phyloP scores from a whole-genome alignment of 2,888 invertebrate genomes.

The Prosapia bicincta region DNA sequence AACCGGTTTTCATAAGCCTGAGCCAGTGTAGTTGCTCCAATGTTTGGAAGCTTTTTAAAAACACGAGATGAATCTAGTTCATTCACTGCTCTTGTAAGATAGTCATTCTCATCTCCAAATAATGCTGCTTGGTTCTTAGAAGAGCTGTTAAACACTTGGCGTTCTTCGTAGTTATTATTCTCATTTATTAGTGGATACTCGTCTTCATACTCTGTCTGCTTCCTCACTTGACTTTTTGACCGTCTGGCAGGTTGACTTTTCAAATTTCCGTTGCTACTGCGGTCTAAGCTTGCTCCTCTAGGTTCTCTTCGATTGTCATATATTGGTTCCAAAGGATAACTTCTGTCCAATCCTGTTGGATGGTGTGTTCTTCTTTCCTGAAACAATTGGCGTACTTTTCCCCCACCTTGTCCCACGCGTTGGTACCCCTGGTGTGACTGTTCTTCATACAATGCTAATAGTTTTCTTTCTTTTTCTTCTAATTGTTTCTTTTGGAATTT shows the following conservation, averaged over 20 bases:
- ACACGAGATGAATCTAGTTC: slow-evolving; percentile 35
- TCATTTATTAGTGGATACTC: background rate
- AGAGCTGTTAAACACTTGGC: background rate
- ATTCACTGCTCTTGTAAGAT: slow-evolving; percentile 13
- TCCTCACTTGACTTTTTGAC: slow-evolving; percentile 34
- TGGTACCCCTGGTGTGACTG: slow-evolving; percentile 55
- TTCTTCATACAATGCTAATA: slow-evolving; percentile 65
- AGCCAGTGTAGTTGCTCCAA: slow-evolving; percentile 46
- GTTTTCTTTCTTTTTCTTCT: slow-evolving; percentile 75
- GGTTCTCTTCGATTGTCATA: slow-evolving; percentile 46
- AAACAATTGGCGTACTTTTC: slow-evolving; percentile 75
- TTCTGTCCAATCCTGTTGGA: slow-evolving; percentile 56
- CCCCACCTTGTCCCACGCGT: slow-evolving; percentile 47
- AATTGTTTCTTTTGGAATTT: slow-evolving; percentile 79
- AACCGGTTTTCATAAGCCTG: slow-evolving; percentile 19
- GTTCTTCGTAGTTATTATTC: background rate
- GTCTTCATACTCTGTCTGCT: background rate
- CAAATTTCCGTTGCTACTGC: slow-evolving; percentile 28
- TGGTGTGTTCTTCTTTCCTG: slow-evolving; percentile 58
- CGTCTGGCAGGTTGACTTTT: slow-evolving; percentile 39
- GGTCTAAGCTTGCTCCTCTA: slow-evolving; percentile 35
- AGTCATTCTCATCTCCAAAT: slow-evolving; percentile 25
- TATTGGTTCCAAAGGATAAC: slow-evolving; percentile 76
- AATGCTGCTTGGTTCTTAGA: slow-evolving; percentile 5
- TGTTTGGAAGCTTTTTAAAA: slow-evolving; percentile 46